Conservation (phyloP, 2,797 vertebrate genomes). For the Mus minutoides region DNA sequence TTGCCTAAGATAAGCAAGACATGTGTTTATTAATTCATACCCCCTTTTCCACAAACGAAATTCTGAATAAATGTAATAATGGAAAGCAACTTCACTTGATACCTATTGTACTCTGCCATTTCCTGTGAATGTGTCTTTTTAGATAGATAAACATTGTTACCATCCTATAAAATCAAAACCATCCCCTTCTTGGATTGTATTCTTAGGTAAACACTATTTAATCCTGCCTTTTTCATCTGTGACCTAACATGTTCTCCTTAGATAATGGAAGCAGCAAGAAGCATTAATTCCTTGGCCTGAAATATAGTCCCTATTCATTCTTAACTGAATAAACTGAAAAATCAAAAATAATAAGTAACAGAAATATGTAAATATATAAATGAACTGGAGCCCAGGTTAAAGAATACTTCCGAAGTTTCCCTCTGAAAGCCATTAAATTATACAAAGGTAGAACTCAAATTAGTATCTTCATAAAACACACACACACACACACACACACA, state of each 20-base stretch:
- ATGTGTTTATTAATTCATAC: neutral
- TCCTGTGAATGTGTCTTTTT: constrained; percentile 28
- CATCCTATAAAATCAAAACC: constrained; percentile 32
- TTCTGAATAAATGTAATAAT: constrained; percentile 40
- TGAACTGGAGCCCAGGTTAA: constrained; percentile 4
- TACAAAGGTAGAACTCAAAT: neutral
- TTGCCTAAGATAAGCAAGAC: constrained; percentile 24
- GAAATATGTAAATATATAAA: constrained; percentile 50
- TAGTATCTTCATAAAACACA: neutral
- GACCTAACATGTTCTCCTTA: constrained; percentile 16
- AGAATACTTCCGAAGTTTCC: constrained; percentile 31
- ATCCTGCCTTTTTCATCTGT: constrained; percentile 32
- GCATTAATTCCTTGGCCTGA: constrained; percentile 48
- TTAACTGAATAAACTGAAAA: constrained; percentile 24
- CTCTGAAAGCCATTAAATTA: constrained; percentile 39
- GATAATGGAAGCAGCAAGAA: constrained; percentile 33
- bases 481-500: neutral
- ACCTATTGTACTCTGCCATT: neutral
- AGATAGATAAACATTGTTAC: neutral
- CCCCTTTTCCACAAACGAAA: constrained; percentile 27
- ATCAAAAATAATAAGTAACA: neutral
- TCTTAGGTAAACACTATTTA: constrained; percentile 23
- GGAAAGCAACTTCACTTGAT: constrained; percentile 33
- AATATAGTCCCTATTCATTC: neutral
- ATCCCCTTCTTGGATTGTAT: neutral